Evolutionary conservation across 1,140 invertebrate species (phyloP), one percentile per base, ranked within the genome.

Genomic region (Leguminivora glycinivorella): DNA sequence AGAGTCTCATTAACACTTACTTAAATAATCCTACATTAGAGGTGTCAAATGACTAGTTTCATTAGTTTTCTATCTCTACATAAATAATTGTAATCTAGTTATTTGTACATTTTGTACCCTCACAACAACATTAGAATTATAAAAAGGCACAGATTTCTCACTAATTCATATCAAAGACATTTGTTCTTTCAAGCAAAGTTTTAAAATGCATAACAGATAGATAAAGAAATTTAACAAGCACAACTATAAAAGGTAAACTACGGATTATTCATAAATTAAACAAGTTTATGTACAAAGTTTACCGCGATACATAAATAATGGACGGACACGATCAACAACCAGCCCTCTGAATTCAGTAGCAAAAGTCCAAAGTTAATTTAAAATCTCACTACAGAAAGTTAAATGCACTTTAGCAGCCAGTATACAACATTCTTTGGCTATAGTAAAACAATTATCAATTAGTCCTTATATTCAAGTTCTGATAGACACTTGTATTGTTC

Each of bases 1-100:
- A 70, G 68, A 25, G 25, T 26, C 70, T 72, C 31, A 75, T 56
- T 78, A 70, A 40, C 17, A 4, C n/a, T 34, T 31, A 69, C 40
- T 12, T 25, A 58, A 70, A 29, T 63, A 67, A 34, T 66, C 10
- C 56, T 71, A 56, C 12, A 24, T 60, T 78, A 75, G 75, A 83
- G 77, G 78, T 78, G 78, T 79, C 71, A 75, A 73, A 19, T 84
- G 83, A 84, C 83, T 83, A 83, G 83, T 79, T 83, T 70, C 81
- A 73, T 79, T 82, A 83, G 77, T 83, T 66, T 25, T 66, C 26
- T 60, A 70, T 34, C 14, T 68, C 66, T 66, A 66, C 43, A 34
- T 68, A 34, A 67, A 43, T 29, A 43, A 56, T 52, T 52, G 1
- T 52, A 52, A 22, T n/a, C 47, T 52, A 47, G 43, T 17, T 63